Base-by-base conservation (phyloP, 2,797 vertebrate genomes). In the Hippopotamyrus pictus region DNA sequence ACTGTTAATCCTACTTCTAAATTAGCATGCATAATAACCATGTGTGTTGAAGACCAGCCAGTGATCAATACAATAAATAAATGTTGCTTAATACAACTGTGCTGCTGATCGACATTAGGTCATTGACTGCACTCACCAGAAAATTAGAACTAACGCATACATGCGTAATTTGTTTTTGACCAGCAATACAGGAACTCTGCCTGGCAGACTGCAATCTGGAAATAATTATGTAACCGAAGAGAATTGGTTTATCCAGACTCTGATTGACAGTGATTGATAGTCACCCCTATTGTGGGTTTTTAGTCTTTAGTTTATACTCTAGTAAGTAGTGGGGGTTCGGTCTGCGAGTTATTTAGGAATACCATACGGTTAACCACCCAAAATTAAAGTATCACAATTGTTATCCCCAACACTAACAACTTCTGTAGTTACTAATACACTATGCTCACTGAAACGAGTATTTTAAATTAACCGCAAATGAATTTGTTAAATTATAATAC, bases 1-100 rank as follows among this genome's bases (percentile, higher is more conserved):
- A 33, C 48, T 87, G 79, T 53, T 89, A 37, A 12, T 89, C 48
- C n/a, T 65, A 79, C 59, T 62, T 85, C 83, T 51, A 85, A 85
- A 85, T 53, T 51, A 25, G 44, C 48, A 51, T 85, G 83, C 48
- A 29, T 85, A 51, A 85, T 51, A 85, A 85, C 25, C 22, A 51
- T 85, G 82, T 85, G 46, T 48, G 48, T 85, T 51, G 82, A 48
- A 84, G 5, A n/a, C 50, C 46, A 86, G 22, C 25, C 83, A 86
- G 48, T 86, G 46, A 51, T 86, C 19, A 86, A 53, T 51, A 41
- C 73, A 86, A 86, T 79, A 79, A 79, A 79, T 79, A 79, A 79
- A 79, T 79, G 73, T 79, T 79, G 73, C 14, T 41, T 44, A 79
- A 79, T 79, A 44, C 5, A 14, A n/a, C 73, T 79, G 69, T 41